Conservation (phyloP, 2,113 vertebrate genomes). For the Hyla sarda region DNA sequence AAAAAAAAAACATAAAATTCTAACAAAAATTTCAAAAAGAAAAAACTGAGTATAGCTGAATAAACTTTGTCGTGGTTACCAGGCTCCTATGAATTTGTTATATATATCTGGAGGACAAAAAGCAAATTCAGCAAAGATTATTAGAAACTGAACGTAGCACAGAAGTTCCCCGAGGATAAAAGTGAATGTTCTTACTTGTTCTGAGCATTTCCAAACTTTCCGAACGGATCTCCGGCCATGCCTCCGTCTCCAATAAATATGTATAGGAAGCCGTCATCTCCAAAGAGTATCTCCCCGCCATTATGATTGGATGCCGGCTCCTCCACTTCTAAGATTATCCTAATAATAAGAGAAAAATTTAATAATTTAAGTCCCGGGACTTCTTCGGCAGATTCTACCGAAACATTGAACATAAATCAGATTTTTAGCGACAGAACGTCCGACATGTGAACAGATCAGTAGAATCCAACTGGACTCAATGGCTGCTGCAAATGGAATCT, state of each 20-base stretch:
- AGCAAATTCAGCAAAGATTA: not conserved
- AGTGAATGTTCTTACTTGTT: slow-evolving; percentile 84
- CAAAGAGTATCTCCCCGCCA: slow-evolving; percentile 92
- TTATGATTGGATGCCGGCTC: slow-evolving; percentile 97
- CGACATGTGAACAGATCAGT: too few relatives aligned
- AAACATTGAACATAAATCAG: too few relatives aligned
- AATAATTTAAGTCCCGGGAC: too few relatives aligned
- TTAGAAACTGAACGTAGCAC: not conserved
- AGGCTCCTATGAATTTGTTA: not conserved
- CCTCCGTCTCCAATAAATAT: slow-evolving; percentile 97
- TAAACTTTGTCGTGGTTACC: not conserved
- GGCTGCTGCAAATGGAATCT: too few relatives aligned
- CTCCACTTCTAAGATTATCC: slow-evolving; percentile 92
- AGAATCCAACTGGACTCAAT: too few relatives aligned
- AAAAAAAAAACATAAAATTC: too few relatives aligned
- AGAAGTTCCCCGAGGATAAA: not conserved
- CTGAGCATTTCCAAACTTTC: slow-evolving; percentile 90
- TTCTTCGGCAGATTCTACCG: too few relatives aligned
- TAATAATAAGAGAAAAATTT: slow-evolving; percentile 59
- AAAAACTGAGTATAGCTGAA: not conserved
- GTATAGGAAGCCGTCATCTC: slow-evolving; percentile 90
- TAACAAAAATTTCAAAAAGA: too few relatives aligned
- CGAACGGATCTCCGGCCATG: slow-evolving; percentile 97
- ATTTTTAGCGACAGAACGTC: too few relatives aligned
- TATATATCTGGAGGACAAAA: not conserved